A percentile compares a stretch with the other conserved stretches of the same genome.
Evolutionary conservation across 2,888 invertebrate species (phyloP).

Genomic region (Lysandra coridon): DNA sequence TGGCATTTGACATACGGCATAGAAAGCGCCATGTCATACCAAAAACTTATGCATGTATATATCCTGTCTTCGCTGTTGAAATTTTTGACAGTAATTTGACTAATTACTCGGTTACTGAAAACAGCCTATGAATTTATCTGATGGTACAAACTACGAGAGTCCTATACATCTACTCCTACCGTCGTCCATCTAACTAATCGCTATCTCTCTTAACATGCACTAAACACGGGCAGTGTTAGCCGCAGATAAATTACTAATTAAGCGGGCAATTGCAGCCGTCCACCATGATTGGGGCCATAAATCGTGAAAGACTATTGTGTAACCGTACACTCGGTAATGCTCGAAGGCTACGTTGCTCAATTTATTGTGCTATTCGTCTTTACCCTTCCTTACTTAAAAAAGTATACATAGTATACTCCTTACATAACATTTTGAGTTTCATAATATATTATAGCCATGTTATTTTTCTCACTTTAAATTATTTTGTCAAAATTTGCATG

Average conservation of each 20-base stretch:
- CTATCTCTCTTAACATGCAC: slow-evolving; percentile 3
- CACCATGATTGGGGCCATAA: slow-evolving; percentile 2
- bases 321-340: background rate
- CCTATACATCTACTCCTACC: background rate
- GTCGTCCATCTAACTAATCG: background rate
- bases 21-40: too few relatives aligned
- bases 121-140: too few relatives aligned
- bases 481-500: too few relatives aligned
- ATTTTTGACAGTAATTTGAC: background rate
- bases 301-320: slow-evolving; percentile 18
- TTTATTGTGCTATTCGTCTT: background rate
- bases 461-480: too few relatives aligned
- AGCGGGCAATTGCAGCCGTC: slow-evolving; percentile 23
- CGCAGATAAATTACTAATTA: slow-evolving; percentile 16
- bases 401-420: background rate
- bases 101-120: too few relatives aligned
- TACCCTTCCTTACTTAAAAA: background rate
- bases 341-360: background rate
- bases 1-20: too few relatives aligned
- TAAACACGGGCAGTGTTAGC: background rate
- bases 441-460: too few relatives aligned
- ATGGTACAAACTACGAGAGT: background rate
- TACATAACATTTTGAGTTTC: background rate
- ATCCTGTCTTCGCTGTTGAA: too few relatives aligned
- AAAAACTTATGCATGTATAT: too few relatives aligned